phyloP scores from a whole-genome alignment of 2,888 invertebrate genomes.

The Aleiodes testaceus region DNA sequence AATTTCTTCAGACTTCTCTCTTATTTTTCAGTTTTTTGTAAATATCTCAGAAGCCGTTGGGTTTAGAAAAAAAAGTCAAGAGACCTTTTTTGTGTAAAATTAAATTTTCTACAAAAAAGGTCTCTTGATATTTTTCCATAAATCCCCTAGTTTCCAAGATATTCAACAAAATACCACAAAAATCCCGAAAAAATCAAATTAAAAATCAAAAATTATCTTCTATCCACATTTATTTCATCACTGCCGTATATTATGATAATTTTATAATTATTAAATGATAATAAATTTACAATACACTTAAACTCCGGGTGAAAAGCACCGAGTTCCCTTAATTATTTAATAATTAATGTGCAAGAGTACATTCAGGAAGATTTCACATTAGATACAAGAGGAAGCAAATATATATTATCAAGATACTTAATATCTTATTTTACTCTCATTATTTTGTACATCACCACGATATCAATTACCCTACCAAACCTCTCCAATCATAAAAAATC shows the following conservation, averaged over 20 bases:
- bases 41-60: too few species aligned
- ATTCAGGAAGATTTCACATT: background rate
- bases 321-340: background rate
- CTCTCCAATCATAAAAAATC: background rate
- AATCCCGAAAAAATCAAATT: background rate
- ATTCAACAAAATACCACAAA: background rate
- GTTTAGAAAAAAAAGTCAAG: too few species aligned
- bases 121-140: too few species aligned
- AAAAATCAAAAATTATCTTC: background rate
- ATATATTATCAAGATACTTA: constrained; percentile 11
- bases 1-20: too few species aligned
- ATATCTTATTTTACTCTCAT: constrained; percentile 20
- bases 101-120: too few species aligned
- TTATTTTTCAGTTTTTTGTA: too few species aligned
- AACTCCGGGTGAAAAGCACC: constrained; percentile 29
- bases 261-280: background rate
- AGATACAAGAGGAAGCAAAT: constrained; percentile 13
- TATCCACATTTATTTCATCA: constrained; percentile 22
- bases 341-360: constrained; percentile 12
- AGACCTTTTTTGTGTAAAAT: too few species aligned
- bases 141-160: too few species aligned
- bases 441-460: constrained; percentile 25
- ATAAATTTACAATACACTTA: constrained; percentile 11
- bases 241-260: constrained; percentile 1
- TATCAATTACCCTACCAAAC: background rate